Base-by-base conservation (phyloP, 2,113 vertebrate genomes). In the Phodopus roborovskii region DNA sequence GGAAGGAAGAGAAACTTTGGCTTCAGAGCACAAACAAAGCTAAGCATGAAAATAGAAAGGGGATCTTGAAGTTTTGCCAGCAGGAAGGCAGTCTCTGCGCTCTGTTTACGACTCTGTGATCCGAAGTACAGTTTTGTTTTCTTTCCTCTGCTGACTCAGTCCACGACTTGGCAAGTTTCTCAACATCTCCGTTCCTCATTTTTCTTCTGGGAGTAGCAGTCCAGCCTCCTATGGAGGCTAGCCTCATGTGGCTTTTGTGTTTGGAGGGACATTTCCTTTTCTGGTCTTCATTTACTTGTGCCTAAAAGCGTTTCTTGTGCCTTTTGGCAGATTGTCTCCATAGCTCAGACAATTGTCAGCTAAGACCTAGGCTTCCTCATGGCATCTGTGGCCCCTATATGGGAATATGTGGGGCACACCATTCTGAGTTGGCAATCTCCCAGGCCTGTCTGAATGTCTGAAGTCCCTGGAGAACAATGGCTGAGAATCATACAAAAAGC, bases 131-230 rank as follows among this genome's bases (percentile, higher is more conserved):
- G 56, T 71, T 93, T 74, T 88, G 75, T 88, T 85, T 93, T 92
- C 81, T 74, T 9, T 82, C 19, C 75, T 81, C 70, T 56, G 33
- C 96, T 97, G 95, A 96, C 96, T 97, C 94, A 95, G 90, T 42
- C n/a, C 3, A 8, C 15, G 36, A 75, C 94, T 93, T 28, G 92
- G 84, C 92, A 62, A 50, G 39, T 90, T 93, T 94, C 93, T 96
- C 84, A 81, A 82, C 60, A 22, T 90, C 94, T 94, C 94, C 71
- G 42, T 97, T 96, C 95, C 71, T 90, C 90, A 36, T 96, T 95
- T 87, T 95, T 48, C 62, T 68, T 73, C 84, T 88, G 81, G 84
- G 77, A 92, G 53, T 68, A 26, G 39, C 75, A 3, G 9, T 60
- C 0, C 83, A 20, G 50, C 85, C 48, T 45, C 74, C 33, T 36